Evolutionary conservation across 1,140 invertebrate species (phyloP), one percentile per base, ranked within the genome.

Genomic region (Neocloeon triangulifer): DNA sequence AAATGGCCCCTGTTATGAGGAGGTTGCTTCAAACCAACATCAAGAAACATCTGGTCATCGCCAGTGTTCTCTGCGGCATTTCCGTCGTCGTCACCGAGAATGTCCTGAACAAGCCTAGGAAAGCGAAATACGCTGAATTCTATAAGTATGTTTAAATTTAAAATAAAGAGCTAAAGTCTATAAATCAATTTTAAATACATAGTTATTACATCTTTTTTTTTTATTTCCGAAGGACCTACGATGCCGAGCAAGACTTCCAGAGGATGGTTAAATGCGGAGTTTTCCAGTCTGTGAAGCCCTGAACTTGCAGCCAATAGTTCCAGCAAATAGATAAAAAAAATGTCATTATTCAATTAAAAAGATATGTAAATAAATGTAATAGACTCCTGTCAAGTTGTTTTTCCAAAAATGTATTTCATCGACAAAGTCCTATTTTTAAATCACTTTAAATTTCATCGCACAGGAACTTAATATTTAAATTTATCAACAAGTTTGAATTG

Each of bases 81-180:
- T 42, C 44, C 5, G 63, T 55, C 0, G 19, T 60, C 4, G 44
- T 48, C 1, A 58, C 53, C 40, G 61, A 70, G 36, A 34, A 58
- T 20, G 32, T 55, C 0, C 44, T 64, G n/a, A 52, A 51, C 25
- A 60, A 63, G 35, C 48, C 54, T 3, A 53, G 61, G 34, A 71
- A 69, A 47, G 49, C 51, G 44, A 50, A 47, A 42, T 72, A 70
- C 42, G 66, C 65, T 27, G 64, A 71, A 40, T 72, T 69, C 46
- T 71, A 71, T 58, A 71, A 60, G 69, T 71, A 51, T 48, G 14
- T 37, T n/a, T n/a, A n/a, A n/a, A n/a, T n/a, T n/a, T n/a, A n/a
- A n/a, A n/a, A n/a, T n/a, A n/a, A n/a, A n/a, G n/a, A n/a, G 7
- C 32, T 13, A 13, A 33, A 12, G 21, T 26, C 4, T 30, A 27